Evolutionary conservation across 2,797 vertebrate species (phyloP).

Genomic region (Catharus ustulatus): DNA sequence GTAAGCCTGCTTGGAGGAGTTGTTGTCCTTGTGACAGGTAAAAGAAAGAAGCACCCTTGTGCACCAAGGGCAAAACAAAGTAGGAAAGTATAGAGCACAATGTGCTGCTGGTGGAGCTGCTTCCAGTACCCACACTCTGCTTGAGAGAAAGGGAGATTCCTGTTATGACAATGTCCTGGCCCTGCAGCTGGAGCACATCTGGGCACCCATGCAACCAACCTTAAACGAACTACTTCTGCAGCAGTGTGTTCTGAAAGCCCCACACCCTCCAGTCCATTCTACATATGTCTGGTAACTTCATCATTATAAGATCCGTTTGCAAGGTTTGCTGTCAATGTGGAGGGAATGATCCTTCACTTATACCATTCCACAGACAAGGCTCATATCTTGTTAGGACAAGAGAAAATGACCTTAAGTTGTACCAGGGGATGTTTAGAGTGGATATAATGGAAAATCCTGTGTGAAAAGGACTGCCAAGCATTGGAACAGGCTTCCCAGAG

Average conservation of each 20-base stretch:
- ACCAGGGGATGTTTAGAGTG: background rate
- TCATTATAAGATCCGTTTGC: background rate
- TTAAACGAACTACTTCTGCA: background rate
- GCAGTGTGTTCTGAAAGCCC: too few species aligned
- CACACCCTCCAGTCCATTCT: background rate
- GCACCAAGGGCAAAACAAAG: background rate
- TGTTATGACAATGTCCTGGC: background rate
- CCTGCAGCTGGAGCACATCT: background rate
- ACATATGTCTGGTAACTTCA: rapidly evolving
- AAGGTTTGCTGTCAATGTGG: background rate
- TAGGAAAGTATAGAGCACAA: background rate
- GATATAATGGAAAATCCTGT: background rate
- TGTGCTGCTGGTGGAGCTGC: background rate
- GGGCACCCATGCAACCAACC: background rate
- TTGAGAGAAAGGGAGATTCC: rapidly evolving
- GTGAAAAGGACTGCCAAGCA: background rate
- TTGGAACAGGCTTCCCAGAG: background rate
- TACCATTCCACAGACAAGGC: background rate
- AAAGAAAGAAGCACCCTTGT: background rate
- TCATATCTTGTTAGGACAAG: background rate
- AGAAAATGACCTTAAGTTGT: background rate
- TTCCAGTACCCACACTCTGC: rapidly evolving
- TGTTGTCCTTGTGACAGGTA: background rate
- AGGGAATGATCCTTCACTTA: background rate
- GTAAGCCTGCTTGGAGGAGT: background rate